Evolutionary conservation across 2,888 invertebrate species (phyloP).

Genomic region (Rosalia funebris): DNA sequence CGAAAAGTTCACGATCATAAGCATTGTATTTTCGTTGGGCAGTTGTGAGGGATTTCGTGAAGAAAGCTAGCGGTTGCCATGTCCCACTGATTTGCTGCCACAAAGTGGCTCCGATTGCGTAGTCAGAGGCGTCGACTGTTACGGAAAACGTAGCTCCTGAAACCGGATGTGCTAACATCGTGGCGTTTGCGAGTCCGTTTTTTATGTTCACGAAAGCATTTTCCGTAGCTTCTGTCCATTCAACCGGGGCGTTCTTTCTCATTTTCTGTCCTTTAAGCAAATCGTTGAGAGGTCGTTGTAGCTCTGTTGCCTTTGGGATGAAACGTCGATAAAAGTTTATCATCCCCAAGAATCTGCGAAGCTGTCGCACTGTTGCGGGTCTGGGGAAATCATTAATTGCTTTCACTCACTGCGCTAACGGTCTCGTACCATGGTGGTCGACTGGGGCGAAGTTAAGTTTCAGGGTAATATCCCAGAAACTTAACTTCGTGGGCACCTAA

Average conservation of each 20-base stretch:
- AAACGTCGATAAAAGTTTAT: conserved; percentile 12
- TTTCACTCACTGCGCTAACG: background rate
- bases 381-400: conserved; percentile 14
- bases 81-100: conserved; percentile 1
- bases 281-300: background rate
- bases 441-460: background rate
- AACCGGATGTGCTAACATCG: background rate
- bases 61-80: too few relatives aligned
- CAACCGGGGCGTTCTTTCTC: background rate
- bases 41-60: background rate
- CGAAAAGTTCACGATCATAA: too few relatives aligned
- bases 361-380: background rate
- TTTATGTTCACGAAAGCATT: background rate
- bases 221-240: background rate
- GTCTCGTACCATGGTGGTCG: background rate
- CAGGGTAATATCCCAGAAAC: background rate
- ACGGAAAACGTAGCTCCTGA: background rate
- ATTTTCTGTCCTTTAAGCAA: background rate
- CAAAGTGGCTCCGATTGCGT: conserved; percentile 1
- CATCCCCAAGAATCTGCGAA: conserved; percentile 11
- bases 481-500: too few relatives aligned
- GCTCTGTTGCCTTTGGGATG: background rate
- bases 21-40: too few relatives aligned
- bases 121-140: background rate
- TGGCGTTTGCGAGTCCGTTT: background rate